These are phyloP conservation scores for Noctilio leporinus DNA, from an alignment of 2,113 vertebrate species.

Conservation along the genomic window DNA sequence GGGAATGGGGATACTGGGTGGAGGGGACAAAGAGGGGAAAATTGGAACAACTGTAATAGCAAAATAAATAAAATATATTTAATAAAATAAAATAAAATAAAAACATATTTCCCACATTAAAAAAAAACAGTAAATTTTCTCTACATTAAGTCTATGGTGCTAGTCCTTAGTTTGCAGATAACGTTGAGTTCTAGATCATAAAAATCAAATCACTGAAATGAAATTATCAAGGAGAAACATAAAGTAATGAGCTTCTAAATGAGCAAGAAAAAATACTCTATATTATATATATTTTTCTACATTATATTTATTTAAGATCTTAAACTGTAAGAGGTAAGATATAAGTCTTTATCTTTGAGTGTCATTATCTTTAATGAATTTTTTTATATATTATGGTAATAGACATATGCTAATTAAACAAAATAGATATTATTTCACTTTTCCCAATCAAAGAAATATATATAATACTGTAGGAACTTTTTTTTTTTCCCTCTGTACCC, in stretches of 20 bases:
- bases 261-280: neutral
- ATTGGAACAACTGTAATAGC: no score
- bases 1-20: no score
- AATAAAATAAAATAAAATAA: no score
- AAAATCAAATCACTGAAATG: conserved; percentile 25
- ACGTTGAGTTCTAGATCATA: neutral
- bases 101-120: no score
- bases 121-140: neutral
- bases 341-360: neutral
- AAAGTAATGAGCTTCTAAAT: neutral
- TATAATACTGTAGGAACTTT: neutral
- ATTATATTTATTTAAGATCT: neutral
- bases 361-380: neutral
- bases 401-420: neutral
- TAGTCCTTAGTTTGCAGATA: neutral
- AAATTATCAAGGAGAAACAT: neutral
- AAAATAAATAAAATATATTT: no score
- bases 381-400: neutral
- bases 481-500: no score
- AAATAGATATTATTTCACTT: neutral
- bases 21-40: no score
- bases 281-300: neutral
- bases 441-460: neutral
- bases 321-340: neutral
- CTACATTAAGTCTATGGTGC: neutral